Evolutionary conservation across 2,888 invertebrate species (phyloP).

Genomic region (Mermis nigrescens): DNA sequence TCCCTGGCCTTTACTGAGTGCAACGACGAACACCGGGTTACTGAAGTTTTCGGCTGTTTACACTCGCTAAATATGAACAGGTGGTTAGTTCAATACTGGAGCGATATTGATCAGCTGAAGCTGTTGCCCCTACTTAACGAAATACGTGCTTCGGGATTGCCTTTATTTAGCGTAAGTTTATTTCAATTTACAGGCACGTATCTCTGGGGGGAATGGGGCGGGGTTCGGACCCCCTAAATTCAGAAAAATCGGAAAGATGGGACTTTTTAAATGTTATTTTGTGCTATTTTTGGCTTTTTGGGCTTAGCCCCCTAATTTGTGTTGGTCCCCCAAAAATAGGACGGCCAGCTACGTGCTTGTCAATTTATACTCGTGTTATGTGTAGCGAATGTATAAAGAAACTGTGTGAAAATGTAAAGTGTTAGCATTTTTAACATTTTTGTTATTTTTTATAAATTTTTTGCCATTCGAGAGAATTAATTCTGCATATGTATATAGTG

Average conservation of each 20-base stretch:
- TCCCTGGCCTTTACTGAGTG: too few relatives aligned
- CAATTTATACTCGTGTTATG: neutral
- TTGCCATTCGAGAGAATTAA: neutral
- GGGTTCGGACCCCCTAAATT: too few relatives aligned
- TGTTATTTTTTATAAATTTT: neutral
- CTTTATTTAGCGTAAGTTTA: conserved; percentile 37
- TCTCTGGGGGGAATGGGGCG: too few relatives aligned
- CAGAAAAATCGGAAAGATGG: too few relatives aligned
- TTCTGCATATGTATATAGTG: neutral
- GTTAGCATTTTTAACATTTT: too few relatives aligned
- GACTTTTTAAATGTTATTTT: too few relatives aligned
- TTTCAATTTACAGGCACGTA: too few relatives aligned
- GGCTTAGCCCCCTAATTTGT: too few relatives aligned
- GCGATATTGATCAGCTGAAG: conserved; percentile 64
- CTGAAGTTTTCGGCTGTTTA: conserved; percentile 9
- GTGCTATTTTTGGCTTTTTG: too few relatives aligned
- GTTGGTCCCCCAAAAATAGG: too few relatives aligned
- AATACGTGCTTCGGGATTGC: conserved; percentile 57
- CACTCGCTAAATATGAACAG: conserved; percentile 19
- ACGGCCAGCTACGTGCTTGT: too few relatives aligned
- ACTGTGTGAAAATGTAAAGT: too few relatives aligned
- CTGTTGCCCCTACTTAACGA: conserved; percentile 62
- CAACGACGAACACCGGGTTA: conserved; percentile 13
- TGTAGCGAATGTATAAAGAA: neutral
- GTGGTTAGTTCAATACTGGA: conserved; percentile 51